A percentile compares a stretch with the other conserved stretches of the same genome.
Evolutionary conservation across 2,113 vertebrate species (phyloP).

Genomic region (Diglossa brunneiventris): DNA sequence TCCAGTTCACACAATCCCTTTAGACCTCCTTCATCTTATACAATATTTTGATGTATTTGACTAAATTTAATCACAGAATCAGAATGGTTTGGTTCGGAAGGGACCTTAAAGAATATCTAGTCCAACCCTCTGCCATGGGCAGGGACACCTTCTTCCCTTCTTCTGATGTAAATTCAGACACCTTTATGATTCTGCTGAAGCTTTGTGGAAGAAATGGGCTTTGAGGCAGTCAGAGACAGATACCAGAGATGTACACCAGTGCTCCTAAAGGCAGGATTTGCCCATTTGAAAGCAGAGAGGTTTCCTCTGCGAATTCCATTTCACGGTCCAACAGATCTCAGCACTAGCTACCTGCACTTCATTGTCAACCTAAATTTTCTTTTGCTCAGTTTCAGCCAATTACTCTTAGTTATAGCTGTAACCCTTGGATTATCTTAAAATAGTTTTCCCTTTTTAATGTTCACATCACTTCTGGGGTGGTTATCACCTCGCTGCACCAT

Average conservation of each 20-base stretch:
- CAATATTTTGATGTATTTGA: background rate
- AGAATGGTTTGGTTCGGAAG: background rate
- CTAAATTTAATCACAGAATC: background rate
- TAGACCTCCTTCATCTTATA: background rate
- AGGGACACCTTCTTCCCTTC: background rate
- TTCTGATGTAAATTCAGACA: background rate
- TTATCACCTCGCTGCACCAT: background rate
- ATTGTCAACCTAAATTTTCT: slow-evolving; percentile 13
- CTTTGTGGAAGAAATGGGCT: background rate
- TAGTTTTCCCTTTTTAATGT: background rate
- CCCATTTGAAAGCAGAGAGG: background rate
- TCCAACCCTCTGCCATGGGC: background rate
- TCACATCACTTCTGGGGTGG: slow-evolving; percentile 7
- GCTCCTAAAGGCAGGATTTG: slow-evolving; percentile 3
- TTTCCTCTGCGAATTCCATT: background rate
- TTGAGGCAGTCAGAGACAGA: background rate
- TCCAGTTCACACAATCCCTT: background rate
- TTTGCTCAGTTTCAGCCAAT: slow-evolving; percentile 47
- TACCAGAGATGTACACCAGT: background rate
- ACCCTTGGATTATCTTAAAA: slow-evolving; percentile 10
- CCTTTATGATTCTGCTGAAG: background rate
- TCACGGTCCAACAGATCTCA: slow-evolving; percentile 19
- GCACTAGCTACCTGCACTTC: slow-evolving; percentile 12
- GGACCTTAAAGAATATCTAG: background rate
- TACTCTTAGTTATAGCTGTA: slow-evolving; percentile 17